A percentile compares a stretch with the other conserved stretches of the same genome.
These are phyloP conservation scores for Delichon dasypus DNA, from an alignment of 2,797 vertebrate species.

Conservation along the genomic window DNA sequence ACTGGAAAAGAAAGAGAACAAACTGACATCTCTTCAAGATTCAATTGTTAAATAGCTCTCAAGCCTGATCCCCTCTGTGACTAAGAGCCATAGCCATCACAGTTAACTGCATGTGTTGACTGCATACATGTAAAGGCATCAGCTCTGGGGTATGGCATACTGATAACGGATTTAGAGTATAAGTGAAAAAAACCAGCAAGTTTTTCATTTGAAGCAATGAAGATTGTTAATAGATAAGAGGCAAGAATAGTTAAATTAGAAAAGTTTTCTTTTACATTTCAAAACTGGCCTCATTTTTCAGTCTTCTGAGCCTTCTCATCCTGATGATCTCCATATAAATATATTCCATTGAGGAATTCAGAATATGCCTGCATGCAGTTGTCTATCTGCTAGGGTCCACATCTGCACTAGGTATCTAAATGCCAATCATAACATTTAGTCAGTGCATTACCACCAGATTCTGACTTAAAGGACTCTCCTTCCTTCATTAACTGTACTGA, in stretches of 20 bases:
- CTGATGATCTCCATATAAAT: neutral
- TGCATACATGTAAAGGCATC: neutral
- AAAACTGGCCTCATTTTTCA: neutral
- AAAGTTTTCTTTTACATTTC: neutral
- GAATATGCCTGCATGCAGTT: neutral
- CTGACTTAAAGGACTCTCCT: neutral
- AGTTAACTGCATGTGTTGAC: neutral
- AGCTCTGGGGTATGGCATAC: neutral
- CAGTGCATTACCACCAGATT: neutral
- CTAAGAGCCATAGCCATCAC: neutral
- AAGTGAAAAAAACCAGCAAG: neutral
- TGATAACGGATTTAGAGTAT: neutral
- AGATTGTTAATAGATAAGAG: neutral
- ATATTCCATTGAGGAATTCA: neutral
- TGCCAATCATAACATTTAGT: neutral
- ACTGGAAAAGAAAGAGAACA: neutral
- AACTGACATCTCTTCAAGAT: neutral
- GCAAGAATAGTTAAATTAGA: neutral
- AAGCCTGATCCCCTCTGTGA: neutral
- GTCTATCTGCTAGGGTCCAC: neutral
- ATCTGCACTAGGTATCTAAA: neutral
- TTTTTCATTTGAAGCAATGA: neutral
- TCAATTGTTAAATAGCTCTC: neutral
- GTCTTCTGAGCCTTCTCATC: neutral
- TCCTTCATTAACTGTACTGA: neutral